Evolutionary conservation across 92 coral and sea anemone genomes (phyloP), one percentile per base, ranked within the genome.

Genomic region (Umimayanthus chanpuru): DNA sequence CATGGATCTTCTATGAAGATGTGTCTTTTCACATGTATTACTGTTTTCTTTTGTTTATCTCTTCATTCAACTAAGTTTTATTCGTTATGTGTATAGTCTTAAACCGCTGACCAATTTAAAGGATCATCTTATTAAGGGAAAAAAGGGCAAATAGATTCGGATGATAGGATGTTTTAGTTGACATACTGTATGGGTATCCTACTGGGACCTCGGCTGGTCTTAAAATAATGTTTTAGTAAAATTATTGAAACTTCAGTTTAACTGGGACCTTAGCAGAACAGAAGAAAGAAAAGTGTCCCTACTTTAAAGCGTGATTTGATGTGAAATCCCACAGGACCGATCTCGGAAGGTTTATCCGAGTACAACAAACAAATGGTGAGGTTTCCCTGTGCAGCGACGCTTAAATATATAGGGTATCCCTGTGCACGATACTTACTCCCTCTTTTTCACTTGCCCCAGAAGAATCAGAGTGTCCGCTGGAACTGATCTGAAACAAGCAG

Each of bases 401-500:
- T 61, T 5, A 61, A 61, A 61, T 0, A 18, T 61, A 21, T 0
- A 53, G 4, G 58, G 58, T 53, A 12, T 23, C 44, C 77, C 47
- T 73, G 77, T 73, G 23, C 47, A 32, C 12, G n/a, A 29, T 78
- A 78, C 82, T 47, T 78, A 78, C 82, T 78, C 66, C 82, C 65
- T 44, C 39, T 78, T 78, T 49, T 78, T 49, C 28, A 28, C 8
- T 44, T 78, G 82, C 49, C 82, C 82, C 30, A 78, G 82, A 78
- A 78, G 82, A 8, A 78, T 78, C 82, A 78, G 20, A 23, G 82
- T 78, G 82, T 78, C 82, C 36, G 82, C 65, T 50, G 65, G 82
- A 9, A 78, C 61, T 78, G 61, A 44, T 78, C 82, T 78, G 82
- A 78, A 78, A 78, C 82, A 78, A 66, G 82, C 66, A 78, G 38